Evolutionary conservation across 2,113 vertebrate genomes (phyloP), one percentile per base, ranked within the genome.

Genomic region (Daboia siamensis): DNA sequence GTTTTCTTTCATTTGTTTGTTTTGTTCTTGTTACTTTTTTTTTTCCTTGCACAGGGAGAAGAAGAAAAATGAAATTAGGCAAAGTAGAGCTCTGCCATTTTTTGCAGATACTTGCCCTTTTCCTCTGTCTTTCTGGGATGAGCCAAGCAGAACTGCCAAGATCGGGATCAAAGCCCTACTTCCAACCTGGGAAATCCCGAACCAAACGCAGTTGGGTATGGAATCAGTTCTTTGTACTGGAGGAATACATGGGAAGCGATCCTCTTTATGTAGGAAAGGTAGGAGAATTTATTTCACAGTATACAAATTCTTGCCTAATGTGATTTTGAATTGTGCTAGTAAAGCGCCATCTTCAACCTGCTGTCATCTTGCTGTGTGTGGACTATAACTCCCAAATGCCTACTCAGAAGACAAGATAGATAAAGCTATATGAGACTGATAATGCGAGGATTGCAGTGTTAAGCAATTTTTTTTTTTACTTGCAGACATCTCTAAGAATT

Each of bases 221-320:
- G 99, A 99, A 99, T 97, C 99, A 99, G 89, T 99, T 99, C 98
- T 99, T 99, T 96, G 99, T 99, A 64, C 97, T 99, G 97, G 99
- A 99, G 97, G 99, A 99, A 96, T 99, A 98, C 97, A 99, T 98
- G 90, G 99, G 99, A 93, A 99, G 98, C 29, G 99, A 99, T 89
- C 99, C 99, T 5, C 98, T 99, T 91, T 99, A 99, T 94, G 99
- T 99, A 91, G 99, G 99, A 95, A 99, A 99, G 99, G 99, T 99
- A 98, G 98, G 98, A 93, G 12, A 69, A 92, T 90, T 91, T 91
- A 90, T 21, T 96, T 96, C 91, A 69, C 6, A 90, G 29, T 17
- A 46, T 93, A 4, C 29, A 59, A 8, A 33, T 91, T 91, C 1
- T 91, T 90, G 17, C 91, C 87, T 3, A 48, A 51, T 94, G 17